Conservation (phyloP, 92 coral and sea anemone species). For the Pocillopora grandis region DNA sequence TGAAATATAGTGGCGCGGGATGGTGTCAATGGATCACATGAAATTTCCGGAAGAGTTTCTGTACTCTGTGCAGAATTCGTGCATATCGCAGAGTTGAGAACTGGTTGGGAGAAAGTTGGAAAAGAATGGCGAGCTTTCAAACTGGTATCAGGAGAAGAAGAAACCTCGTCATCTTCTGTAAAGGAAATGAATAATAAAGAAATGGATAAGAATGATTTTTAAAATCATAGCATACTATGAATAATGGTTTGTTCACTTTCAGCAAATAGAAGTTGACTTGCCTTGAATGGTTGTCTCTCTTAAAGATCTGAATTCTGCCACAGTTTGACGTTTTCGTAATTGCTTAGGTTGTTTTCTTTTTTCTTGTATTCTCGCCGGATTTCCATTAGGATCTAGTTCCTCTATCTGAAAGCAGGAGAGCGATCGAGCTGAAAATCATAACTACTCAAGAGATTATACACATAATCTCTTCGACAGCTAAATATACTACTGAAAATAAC, state of each 20-base stretch:
- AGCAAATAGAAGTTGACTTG: neutral
- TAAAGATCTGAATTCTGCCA: constrained; percentile 16
- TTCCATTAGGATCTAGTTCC: neutral
- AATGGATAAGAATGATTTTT: neutral
- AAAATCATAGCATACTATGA: neutral
- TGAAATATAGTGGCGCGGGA: neutral
- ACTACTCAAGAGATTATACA: neutral
- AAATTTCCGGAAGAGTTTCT: constrained; percentile 29
- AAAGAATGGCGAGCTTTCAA: constrained; percentile 4
- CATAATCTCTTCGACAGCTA: neutral
- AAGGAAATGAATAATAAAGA: neutral
- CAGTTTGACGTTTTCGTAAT: constrained; percentile 13
- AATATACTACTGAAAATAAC: too few species aligned
- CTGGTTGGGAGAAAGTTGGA: constrained; percentile 20
- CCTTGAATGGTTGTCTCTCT: neutral
- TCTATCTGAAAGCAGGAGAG: neutral
- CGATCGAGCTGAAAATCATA: neutral
- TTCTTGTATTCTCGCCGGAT: constrained; percentile 5
- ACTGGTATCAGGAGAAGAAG: constrained; percentile 11
- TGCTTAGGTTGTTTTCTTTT: constrained; percentile 9
- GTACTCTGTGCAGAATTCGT: neutral
- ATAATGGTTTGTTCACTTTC: neutral
- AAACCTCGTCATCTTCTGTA: constrained; percentile 22
- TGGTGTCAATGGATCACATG: neutral
- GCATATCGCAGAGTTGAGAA: neutral